These are phyloP conservation scores for Lordiphosa collinella DNA, from an alignment of 1,140 invertebrate genomes.

Conservation along the genomic window DNA sequence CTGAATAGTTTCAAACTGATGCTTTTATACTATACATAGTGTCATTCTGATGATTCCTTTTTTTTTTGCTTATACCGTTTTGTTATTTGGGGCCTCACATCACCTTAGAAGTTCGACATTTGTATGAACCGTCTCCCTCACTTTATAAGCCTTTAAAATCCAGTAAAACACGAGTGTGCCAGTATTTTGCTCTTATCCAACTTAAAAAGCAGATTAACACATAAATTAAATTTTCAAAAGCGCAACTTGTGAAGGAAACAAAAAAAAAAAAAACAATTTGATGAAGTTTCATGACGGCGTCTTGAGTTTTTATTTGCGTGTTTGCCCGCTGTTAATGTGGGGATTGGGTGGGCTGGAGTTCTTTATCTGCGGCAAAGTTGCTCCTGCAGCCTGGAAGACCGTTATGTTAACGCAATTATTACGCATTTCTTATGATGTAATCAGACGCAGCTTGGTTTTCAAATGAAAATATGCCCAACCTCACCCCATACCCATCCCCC, in stretches of 20 bases:
- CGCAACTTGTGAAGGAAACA: conserved; percentile 34
- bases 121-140: too few species aligned
- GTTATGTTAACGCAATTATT: conserved; percentile 77
- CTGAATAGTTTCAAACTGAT: too few species aligned
- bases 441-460: conserved; percentile 70
- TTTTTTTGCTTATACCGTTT: too few species aligned
- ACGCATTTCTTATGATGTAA: conserved; percentile 78
- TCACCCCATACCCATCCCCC: too few species aligned
- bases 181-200: conserved; percentile 1
- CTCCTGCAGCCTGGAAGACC: conserved; percentile 23
- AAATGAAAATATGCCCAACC: conserved; percentile 67
- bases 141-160: too few species aligned
- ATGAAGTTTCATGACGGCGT: conserved; percentile 27
- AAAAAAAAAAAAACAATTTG: conserved; percentile 25
- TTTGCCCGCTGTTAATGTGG: conserved; percentile 29
- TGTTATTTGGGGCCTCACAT: too few species aligned
- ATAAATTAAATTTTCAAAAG: conserved; percentile 49
- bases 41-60: too few species aligned
- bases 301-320: conserved; percentile 28
- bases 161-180: too few species aligned
- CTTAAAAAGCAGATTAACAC: conserved; percentile 16
- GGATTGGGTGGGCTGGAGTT: not conserved
- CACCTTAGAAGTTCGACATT: not conserved
- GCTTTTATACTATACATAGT: too few species aligned
- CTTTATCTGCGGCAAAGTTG: conserved; percentile 11